Conservation (phyloP, 2,113 vertebrate species). For the Passer montanus region DNA sequence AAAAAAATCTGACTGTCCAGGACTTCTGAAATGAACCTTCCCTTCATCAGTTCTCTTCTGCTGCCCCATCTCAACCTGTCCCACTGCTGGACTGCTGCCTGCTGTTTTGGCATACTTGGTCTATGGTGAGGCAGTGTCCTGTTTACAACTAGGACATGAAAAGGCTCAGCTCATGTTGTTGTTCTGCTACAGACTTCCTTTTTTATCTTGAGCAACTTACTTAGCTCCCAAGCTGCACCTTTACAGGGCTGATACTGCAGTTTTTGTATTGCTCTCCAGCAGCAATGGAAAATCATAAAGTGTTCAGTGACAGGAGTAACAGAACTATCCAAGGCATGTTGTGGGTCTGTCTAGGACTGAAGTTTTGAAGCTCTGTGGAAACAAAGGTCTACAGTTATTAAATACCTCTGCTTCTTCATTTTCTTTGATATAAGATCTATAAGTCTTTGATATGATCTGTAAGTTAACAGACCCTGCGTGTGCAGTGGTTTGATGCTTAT, state of each 20-base stretch:
- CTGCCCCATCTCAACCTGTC: neutral
- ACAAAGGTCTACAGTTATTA: neutral
- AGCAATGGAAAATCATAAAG: neutral
- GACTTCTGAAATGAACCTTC: neutral
- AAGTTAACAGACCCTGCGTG: neutral
- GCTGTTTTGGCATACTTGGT: neutral
- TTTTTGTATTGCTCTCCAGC: neutral
- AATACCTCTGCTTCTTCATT: neutral
- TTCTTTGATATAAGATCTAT: neutral
- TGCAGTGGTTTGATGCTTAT: neutral
- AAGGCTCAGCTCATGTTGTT: neutral
- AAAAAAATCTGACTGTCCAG: neutral
- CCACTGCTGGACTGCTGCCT: neutral
- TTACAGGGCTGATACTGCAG: neutral
- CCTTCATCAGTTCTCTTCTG: neutral
- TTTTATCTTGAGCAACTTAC: neutral
- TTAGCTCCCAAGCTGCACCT: neutral
- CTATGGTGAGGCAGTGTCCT: neutral
- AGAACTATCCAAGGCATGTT: neutral
- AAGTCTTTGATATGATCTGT: neutral
- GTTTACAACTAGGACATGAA: neutral
- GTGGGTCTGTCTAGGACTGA: neutral
- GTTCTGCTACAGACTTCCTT: neutral
- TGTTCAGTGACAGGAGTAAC: neutral
- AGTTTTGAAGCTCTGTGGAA: neutral